Conservation (phyloP, 2,113 vertebrate species). For the Tachuris rubrigastra region DNA sequence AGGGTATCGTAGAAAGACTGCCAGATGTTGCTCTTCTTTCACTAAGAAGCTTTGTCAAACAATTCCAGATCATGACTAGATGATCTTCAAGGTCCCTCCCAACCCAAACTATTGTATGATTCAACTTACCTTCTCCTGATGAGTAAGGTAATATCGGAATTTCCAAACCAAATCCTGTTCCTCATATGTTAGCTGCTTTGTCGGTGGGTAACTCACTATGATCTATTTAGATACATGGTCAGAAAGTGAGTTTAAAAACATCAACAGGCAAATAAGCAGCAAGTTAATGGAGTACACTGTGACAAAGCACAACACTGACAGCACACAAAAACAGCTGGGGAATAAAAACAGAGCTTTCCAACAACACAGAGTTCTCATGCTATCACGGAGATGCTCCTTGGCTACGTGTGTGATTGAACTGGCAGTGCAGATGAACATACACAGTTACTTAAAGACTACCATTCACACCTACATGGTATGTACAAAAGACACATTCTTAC, state of each 20-base stretch:
- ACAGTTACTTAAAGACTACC: background rate
- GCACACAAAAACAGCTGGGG: background rate
- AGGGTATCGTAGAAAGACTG: background rate
- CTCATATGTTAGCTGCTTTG: slow-evolving; percentile 95
- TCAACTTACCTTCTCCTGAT: slow-evolving; percentile 90
- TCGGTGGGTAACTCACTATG: slow-evolving; percentile 96
- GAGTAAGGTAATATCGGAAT: slow-evolving; percentile 96
- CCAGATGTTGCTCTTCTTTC: background rate
- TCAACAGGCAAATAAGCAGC: background rate
- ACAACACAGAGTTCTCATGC: background rate
- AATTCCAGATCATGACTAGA: background rate
- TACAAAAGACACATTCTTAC: background rate
- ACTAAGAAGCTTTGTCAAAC: background rate
- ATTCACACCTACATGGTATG: background rate
- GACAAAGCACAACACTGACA: background rate
- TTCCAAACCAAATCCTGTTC: slow-evolving; percentile 99
- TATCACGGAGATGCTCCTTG: background rate
- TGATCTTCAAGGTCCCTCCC: background rate
- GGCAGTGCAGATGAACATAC: background rate
- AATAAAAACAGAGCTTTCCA: background rate
- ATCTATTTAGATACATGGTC: slow-evolving; percentile 75
- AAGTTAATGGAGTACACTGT: background rate
- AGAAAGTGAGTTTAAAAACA: background rate
- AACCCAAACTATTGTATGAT: background rate
- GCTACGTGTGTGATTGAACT: background rate